Evolutionary conservation across 2,113 vertebrate species (phyloP).

Genomic region (Sialia sialis): DNA sequence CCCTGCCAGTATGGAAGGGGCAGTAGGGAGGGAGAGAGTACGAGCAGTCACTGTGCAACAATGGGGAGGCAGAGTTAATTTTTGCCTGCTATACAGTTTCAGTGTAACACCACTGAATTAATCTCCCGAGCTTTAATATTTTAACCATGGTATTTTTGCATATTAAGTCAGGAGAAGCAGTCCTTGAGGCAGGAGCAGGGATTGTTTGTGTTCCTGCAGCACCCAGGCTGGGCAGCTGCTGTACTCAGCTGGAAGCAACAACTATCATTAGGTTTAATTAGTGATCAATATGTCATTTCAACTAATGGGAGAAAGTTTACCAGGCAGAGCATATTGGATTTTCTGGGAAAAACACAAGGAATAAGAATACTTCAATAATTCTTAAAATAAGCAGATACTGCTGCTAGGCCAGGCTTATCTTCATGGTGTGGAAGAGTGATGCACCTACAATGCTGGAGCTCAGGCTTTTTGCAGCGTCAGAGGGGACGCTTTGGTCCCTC

Average conservation of each 20-base stretch:
- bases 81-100: background rate
- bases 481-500: background rate
- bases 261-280: background rate
- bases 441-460: background rate
- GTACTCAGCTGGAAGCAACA: background rate
- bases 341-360: background rate
- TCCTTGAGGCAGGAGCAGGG: background rate
- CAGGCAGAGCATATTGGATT: background rate
- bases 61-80: background rate
- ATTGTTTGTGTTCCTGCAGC: background rate
- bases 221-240: background rate
- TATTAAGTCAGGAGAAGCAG: background rate
- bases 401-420: background rate
- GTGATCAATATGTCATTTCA: background rate
- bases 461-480: accelerated
- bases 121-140: background rate
- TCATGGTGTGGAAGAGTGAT: background rate
- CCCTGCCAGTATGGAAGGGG: background rate
- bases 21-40: background rate
- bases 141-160: background rate
- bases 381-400: background rate
- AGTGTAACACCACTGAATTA: background rate
- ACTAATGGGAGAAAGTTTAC: background rate
- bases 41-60: background rate
- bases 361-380: background rate